Percentiles rank a stretch among this genome's conserved stretches.
Evolutionary conservation across 2,113 vertebrate genomes (phyloP).

Genomic region (Thalassarche chlororhynchos): DNA sequence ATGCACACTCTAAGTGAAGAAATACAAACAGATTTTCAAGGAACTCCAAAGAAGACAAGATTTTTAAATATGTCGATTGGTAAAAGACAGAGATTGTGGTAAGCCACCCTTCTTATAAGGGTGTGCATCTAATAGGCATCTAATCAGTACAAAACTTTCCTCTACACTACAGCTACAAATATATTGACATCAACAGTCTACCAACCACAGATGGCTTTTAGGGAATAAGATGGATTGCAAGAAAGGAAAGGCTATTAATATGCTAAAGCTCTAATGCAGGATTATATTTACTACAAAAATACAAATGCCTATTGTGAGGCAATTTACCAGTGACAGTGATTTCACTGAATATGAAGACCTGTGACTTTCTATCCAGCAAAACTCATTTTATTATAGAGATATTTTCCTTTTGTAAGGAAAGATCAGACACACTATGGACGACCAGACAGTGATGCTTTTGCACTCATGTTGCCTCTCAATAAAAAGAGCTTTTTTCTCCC

Average conservation of each 20-base stretch:
- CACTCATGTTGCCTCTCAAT: not conserved
- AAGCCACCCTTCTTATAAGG: not conserved
- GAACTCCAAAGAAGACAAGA: not conserved
- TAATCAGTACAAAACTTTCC: not conserved
- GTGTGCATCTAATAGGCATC: not conserved
- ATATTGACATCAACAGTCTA: not conserved
- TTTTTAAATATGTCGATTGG: not conserved
- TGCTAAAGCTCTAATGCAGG: not conserved
- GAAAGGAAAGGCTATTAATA: conserved; percentile 2
- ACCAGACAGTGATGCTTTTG: not conserved
- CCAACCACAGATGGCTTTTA: not conserved
- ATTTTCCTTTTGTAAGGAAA: not conserved
- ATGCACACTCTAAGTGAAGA: not conserved
- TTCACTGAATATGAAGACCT: not conserved
- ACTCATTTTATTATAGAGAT: not conserved
- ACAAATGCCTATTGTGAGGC: not conserved
- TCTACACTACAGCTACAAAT: not conserved
- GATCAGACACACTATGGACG: not conserved
- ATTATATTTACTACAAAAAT: not conserved
- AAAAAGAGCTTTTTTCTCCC: not conserved
- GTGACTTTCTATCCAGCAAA: not conserved
- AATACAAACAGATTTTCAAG: not conserved
- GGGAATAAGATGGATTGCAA: not conserved
- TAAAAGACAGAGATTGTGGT: not conserved
- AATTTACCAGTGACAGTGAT: not conserved